Evolutionary conservation across 2,797 vertebrate species (phyloP).

Genomic region (Tokudaia tokunoshimensis): DNA sequence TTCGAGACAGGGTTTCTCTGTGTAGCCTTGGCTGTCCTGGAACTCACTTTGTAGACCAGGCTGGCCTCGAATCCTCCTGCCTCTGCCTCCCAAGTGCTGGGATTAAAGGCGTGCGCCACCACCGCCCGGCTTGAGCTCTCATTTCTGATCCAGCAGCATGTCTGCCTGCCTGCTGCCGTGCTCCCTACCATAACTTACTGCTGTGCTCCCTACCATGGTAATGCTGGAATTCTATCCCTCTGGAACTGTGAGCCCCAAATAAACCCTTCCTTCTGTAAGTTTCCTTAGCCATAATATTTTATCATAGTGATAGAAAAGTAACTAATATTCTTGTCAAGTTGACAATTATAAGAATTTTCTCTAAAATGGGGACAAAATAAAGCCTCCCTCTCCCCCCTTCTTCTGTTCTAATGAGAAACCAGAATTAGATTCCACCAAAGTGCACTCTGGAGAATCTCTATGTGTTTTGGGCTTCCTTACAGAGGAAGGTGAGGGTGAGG

Average conservation of each 20-base stretch:
- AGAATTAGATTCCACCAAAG: not conserved
- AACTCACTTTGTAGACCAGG: too few species aligned
- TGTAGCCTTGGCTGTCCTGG: too few species aligned
- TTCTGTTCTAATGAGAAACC: not conserved
- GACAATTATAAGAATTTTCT: not conserved
- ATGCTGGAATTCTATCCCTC: not conserved
- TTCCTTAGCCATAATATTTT: not conserved
- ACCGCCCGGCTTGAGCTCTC: too few species aligned
- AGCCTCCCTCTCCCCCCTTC: not conserved
- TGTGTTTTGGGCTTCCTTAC: not conserved
- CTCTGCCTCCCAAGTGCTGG: too few species aligned
- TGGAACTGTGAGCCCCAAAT: not conserved
- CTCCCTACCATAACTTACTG: too few species aligned
- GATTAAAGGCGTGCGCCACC: too few species aligned
- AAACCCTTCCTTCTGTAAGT: not conserved
- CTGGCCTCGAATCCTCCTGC: too few species aligned
- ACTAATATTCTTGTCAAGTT: not conserved
- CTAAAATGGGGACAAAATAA: not conserved
- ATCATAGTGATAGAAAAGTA: not conserved
- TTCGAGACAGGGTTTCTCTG: too few species aligned
- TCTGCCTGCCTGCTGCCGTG: not conserved
- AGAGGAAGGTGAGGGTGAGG: not conserved
- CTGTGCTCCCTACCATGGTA: not conserved
- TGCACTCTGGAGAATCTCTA: not conserved
- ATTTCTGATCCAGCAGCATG: not conserved